Percentiles rank a stretch among this genome's conserved stretches.
These are phyloP conservation scores for Pipa parva DNA, from an alignment of 2,113 vertebrate species.

Conservation along the genomic window DNA sequence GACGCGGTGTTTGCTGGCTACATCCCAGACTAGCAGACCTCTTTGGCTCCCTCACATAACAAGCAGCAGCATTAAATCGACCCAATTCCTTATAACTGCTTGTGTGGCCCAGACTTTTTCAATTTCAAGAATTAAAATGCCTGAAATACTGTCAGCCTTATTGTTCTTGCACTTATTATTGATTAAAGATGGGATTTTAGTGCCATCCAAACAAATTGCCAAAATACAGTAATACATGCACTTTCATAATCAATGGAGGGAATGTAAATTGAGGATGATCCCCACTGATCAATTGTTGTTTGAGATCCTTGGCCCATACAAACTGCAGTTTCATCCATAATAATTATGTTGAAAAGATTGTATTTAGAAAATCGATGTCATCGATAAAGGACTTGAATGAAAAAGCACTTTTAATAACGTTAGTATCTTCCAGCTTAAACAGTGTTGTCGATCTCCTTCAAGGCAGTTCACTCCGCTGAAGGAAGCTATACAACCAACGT, in stretches of 20 bases:
- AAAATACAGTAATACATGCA: constrained; percentile 20
- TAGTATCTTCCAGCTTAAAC: background rate
- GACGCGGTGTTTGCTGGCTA: no score
- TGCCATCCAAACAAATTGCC: no score
- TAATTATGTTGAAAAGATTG: no score
- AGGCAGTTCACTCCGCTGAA: no score
- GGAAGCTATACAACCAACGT: background rate
- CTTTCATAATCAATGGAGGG: constrained; percentile 17
- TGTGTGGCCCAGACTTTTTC: no score
- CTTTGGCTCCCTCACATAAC: no score
- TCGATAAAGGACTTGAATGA: no score
- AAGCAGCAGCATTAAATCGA: no score
- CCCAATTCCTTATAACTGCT: no score
- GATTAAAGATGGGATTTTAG: constrained; percentile 6
- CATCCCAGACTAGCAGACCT: no score
- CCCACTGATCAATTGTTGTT: background rate
- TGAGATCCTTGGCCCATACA: constrained; percentile 4
- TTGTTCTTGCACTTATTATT: constrained; percentile 17
- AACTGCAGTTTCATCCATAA: no score
- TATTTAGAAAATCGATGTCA: no score
- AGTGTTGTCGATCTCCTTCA: constrained; percentile 5
- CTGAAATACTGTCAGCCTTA: constrained; percentile 8
- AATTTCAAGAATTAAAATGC: background rate
- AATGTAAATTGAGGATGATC: background rate
- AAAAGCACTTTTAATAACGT: background rate